Evolutionary conservation across 2,888 invertebrate species (phyloP).

Genomic region (Ichneumoninae sp.): DNA sequence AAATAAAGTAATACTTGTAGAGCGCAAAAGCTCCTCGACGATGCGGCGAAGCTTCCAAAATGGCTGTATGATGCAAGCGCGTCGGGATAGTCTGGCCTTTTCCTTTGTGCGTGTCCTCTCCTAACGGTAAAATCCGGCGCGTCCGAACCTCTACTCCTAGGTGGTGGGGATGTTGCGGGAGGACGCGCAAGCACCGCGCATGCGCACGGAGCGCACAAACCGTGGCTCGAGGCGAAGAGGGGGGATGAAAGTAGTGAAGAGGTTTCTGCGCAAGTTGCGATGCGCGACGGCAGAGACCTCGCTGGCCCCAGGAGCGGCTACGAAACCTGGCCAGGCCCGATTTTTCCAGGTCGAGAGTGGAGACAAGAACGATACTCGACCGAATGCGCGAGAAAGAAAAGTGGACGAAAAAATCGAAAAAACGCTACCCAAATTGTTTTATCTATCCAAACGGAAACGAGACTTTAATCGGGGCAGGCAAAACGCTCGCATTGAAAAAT

Average conservation of each 20-base stretch:
- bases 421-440: neutral
- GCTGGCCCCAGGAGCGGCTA: slow-evolving; percentile 62
- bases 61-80: slow-evolving; percentile 84
- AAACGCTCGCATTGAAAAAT: neutral
- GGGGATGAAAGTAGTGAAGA: slow-evolving; percentile 47
- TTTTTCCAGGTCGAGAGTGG: slow-evolving; percentile 38
- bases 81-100: slow-evolving; percentile 81
- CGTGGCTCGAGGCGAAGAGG: slow-evolving; percentile 63
- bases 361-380: neutral
- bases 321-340: slow-evolving; percentile 56
- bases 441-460: neutral
- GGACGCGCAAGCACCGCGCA: slow-evolving; percentile 80
- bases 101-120: slow-evolving; percentile 83
- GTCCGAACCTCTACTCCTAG: slow-evolving; percentile 8
- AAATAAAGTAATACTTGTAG: slow-evolving; percentile 35
- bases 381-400: neutral
- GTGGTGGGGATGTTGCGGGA: slow-evolving; percentile 81
- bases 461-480: neutral
- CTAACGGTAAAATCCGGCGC: slow-evolving; percentile 77
- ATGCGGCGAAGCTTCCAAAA: slow-evolving; percentile 83
- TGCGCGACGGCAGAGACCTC: slow-evolving; percentile 57
- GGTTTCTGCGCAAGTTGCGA: slow-evolving; percentile 64
- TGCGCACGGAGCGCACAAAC: slow-evolving; percentile 68
- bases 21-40: slow-evolving; percentile 79
- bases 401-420: neutral